Evolutionary conservation across 2,797 vertebrate species (phyloP), one percentile per base, ranked within the genome.

Genomic region (Cetoscarus ocellatus): DNA sequence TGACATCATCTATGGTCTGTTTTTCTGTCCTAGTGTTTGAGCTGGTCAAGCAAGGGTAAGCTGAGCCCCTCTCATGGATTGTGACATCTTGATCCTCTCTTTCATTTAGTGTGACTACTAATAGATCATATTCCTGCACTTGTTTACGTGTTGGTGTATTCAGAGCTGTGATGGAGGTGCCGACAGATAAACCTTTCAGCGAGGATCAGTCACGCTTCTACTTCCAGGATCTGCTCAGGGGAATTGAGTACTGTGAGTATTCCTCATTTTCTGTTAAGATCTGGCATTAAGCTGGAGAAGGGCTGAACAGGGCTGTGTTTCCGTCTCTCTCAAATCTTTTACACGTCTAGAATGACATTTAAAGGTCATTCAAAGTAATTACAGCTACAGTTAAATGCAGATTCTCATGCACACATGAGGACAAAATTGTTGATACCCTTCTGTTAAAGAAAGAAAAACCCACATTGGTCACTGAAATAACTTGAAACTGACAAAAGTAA

Each of bases 121-220:
- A 84, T 73, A 66, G 61, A 7, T 34, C 69, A 49, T 59, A 57
- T 68, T 45, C 53, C 43, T 57, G 50, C 59, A 35, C 61, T 6
- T 44, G 12, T 48, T 48, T 52, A 48, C 38, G 56, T 68, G 54
- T 64, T 27, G 18, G 9, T 83, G 63, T 70, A 17, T 76, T 47
- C 92, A 99, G 98, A 91, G 96, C 98, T 0, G 98, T 99, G 90
- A 98, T 99, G 97, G 98, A 99, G 90, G 95, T 99, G 70, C 98
- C 98, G 35, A 94, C 97, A 45, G 92, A 97, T 80, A 99, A 97
- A 81, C 95, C 96, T 3, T 96, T 99, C 65, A 96, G 96, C 0
- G 98, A 98, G 88, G 96, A 98, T 85, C 97, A 98, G 91, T 96
- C 96, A 27, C 96, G 98, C 3, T 99, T 99, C 91, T 98, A 98